Percentiles rank a stretch among this genome's conserved stretches.
Evolutionary conservation across 2,888 invertebrate species (phyloP).

Genomic region (Urechis unicinctus): DNA sequence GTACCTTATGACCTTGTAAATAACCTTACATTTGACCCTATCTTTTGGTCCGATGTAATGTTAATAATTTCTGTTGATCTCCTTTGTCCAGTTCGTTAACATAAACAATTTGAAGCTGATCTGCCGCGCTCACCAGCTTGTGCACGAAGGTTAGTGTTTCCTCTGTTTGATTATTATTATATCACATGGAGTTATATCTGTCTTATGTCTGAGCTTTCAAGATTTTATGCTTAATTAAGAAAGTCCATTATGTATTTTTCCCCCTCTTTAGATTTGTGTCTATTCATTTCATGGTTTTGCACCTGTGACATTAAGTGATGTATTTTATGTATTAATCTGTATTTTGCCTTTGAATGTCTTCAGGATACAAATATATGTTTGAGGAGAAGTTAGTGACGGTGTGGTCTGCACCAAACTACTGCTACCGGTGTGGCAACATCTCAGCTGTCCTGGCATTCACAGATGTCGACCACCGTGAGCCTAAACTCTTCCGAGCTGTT

Average conservation of each 20-base stretch:
- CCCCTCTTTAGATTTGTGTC: too few relatives aligned
- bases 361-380: constrained; percentile 97
- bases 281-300: too few relatives aligned
- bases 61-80: too few relatives aligned
- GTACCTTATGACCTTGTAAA: too few relatives aligned
- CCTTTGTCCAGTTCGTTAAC: constrained; percentile 66
- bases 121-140: constrained; percentile 97
- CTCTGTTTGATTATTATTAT: too few relatives aligned
- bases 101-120: constrained; percentile 88
- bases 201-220: too few relatives aligned
- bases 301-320: too few relatives aligned
- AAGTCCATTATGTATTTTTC: too few relatives aligned
- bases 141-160: constrained; percentile 82
- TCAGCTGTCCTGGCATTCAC: constrained; percentile 89
- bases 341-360: constrained; percentile 21
- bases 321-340: not conserved
- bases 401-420: constrained; percentile 99
- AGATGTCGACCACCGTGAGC: constrained; percentile 65
- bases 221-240: too few relatives aligned
- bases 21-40: too few relatives aligned
- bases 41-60: too few relatives aligned
- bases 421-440: constrained; percentile 97
- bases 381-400: constrained; percentile 93
- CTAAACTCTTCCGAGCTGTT: constrained; percentile 88
- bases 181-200: too few relatives aligned